Evolutionary conservation across 1,140 invertebrate species (phyloP), one percentile per base, ranked within the genome.

Genomic region (Leptinotarsa texana): DNA sequence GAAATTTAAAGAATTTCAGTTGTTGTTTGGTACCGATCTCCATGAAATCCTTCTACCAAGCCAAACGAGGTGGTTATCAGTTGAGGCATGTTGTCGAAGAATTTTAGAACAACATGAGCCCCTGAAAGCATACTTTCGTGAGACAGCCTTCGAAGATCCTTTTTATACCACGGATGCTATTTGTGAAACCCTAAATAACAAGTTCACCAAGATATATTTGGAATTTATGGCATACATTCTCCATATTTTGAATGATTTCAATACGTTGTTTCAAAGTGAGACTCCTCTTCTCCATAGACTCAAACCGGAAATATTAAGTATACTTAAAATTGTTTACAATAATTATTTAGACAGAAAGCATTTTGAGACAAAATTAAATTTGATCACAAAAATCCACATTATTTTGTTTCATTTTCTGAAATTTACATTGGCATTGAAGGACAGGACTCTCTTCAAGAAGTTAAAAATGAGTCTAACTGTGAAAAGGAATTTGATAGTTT

Each of bases 241-340:
- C 22, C 78, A 70, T 21, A 63, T 82, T 13, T 63, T 80, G 15
- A 83, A 61, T n/a, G 77, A 81, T 48, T 85, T 84, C 66, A 84
- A 85, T 75, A 78, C 73, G 15, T 49, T 83, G 47, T 84, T 85
- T 74, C 84, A 85, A 77, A 77, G 78, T 21, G 78, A 84, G 70
- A 73, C 13, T 22, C 78, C 81, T 42, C 70, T 84, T 24, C 69
- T 85, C 17, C 73, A 83, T 68, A 78, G 74, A 75, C 24, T 85
- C 24, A 79, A 82, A 79, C 72, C 76, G 72, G 74, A 80, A 74
- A 65, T 74, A 8, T n/a, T 48, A 47, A 24, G n/a, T 48, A 47
- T 69, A 15, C n/a, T 69, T 47, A 69, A 69, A 24, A 69, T 42
- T 4, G 42, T 69, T n/a, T 69, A n/a, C 48, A 18, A 13, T 24